Evolutionary conservation across 1,140 invertebrate genomes (phyloP), one percentile per base, ranked within the genome.

Genomic region (Lethrus apterus): DNA sequence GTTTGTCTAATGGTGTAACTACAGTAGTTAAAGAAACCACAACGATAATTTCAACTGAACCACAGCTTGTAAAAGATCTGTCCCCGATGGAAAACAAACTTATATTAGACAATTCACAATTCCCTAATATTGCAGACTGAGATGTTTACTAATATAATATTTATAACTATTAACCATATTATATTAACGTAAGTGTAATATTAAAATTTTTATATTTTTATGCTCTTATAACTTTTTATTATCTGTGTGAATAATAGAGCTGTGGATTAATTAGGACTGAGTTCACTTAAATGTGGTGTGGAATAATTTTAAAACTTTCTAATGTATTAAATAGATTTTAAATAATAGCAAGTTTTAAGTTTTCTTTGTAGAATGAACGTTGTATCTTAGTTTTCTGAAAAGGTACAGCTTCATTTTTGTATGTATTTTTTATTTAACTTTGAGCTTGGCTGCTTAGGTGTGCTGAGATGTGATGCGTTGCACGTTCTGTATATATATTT

Each of bases 381-480:
- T 43, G 17, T 52, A 48, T 51, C 55, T 53, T 50, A 48, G 57
- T 58, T 53, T 51, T 55, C n/a, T 26, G 5, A 26, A 7, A 7
- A 7, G 5, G n/a, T 5, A 5, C n/a, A n/a, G 23, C n/a, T 26
- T 26, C n/a, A 5, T 5, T 26, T 26, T 26, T n/a, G 5, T 26
- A n/a, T 7, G 5, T 5, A 7, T 21, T 41, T 24, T 41, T 42
- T 26, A 26, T 42, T 42, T 26, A 33, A 42, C 18, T 52, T 59
- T 57, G 29, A 47, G 46, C 46, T 53, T 58, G 56, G 56, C 47
- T 57, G 56, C 54, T 58, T 62, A 62, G 58, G 60, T 62, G 60
- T 62, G 56, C 55, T 58, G 58, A 47, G 31, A 56, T 58, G 58
- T 62, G 59, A 62, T 60, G 58, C 56, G 38, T 54, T 59, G 57